Evolutionary conservation across 2,888 invertebrate species (phyloP), one percentile per base, ranked within the genome.

Genomic region (Pterobdella sp.): DNA sequence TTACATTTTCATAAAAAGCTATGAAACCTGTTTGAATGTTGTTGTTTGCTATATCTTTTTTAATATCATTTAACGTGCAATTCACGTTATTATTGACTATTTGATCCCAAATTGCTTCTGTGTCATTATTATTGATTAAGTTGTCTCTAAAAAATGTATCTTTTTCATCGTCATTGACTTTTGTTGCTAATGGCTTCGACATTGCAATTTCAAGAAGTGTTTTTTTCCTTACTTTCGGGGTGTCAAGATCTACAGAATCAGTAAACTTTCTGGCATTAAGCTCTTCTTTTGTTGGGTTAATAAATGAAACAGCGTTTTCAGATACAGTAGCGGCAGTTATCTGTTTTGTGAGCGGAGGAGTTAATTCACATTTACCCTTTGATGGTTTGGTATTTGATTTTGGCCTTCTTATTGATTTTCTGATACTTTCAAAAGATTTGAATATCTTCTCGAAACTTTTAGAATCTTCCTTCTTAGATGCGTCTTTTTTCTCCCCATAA

Each of bases 11-110:
- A n/a, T n/a, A n/a, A n/a, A n/a, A n/a, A n/a, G n/a, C n/a, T n/a
- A n/a, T n/a, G n/a, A n/a, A 36, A 42, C 29, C 7, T 35, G 69
- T 42, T 36, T 68, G 26, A 3, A 67, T 67, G 67, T 35, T 34
- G 67, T 67, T 22, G 67, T 67, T 14, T 10, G 35, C 18, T 49
- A 49, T 14, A 49, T 18, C 14, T 18, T 49, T 49, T 14, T 18
- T 18, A n/a, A 2, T 32, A 26, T 31, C 63, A 14, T 63, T 63
- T 10, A 18, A 18, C 10, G 14, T 65, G 65, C 34, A 4, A 22
- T 65, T 65, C 31, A 31, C 34, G 65, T 35, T 65, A 22, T 32
- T 32, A 2, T 32, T 34, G 32, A 32, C 22, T 29, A 32, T 34
- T 65, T 65, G 31, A 2, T 32, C 65, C 35, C 35, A 65, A 35